Evolutionary conservation across 2,113 vertebrate species (phyloP).

Genomic region (Cricetomys ansorgei): DNA sequence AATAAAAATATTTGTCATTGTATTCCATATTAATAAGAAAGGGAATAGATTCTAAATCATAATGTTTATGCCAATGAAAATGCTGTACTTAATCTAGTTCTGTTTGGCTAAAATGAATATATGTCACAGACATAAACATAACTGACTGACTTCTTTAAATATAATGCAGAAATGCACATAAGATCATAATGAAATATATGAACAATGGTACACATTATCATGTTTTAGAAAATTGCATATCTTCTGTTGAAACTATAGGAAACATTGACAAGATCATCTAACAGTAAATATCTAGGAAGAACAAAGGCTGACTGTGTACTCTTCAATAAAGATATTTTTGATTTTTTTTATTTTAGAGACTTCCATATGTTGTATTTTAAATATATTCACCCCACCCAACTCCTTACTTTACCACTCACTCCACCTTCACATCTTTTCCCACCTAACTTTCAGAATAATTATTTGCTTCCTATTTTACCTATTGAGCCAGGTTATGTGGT

Average conservation of each 20-base stretch:
- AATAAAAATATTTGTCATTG: conserved; percentile 19
- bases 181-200: too few relatives aligned
- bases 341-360: background rate
- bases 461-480: too few relatives aligned
- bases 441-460: too few relatives aligned
- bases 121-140: background rate
- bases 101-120: background rate
- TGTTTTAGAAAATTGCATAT: background rate
- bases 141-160: background rate
- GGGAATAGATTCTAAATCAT: background rate
- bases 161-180: too few relatives aligned
- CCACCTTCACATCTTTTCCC: too few relatives aligned
- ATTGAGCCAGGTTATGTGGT: too few relatives aligned
- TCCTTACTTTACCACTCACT: too few relatives aligned
- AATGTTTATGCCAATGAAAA: conserved; percentile 6
- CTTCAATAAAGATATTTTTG: background rate
- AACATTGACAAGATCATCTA: background rate
- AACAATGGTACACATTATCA: background rate
- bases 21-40: background rate
- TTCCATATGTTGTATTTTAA: too few relatives aligned
- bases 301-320: background rate
- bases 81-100: background rate
- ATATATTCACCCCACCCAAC: too few relatives aligned
- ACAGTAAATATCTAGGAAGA: background rate
- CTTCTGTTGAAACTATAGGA: background rate